These are phyloP conservation scores for Myotis planiceps DNA, from an alignment of 2,797 vertebrate species.

Conservation along the genomic window DNA sequence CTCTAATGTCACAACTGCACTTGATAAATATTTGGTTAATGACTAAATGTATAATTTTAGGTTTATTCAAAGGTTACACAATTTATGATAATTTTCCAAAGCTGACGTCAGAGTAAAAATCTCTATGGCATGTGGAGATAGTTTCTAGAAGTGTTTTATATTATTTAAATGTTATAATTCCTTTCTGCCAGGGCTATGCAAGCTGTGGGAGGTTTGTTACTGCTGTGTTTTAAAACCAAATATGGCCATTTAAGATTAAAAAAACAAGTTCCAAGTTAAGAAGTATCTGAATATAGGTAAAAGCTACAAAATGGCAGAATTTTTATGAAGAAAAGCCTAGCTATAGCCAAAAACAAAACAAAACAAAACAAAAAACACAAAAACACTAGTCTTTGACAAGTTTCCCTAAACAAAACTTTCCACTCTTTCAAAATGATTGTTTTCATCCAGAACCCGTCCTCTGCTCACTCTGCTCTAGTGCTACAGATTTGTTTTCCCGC, in stretches of 20 bases:
- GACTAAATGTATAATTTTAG: neutral
- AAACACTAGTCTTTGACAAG: neutral
- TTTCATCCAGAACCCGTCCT: neutral
- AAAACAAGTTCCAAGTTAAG: neutral
- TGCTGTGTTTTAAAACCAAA: neutral
- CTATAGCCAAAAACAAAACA: neutral
- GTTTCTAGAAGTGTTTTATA: neutral
- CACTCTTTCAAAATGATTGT: neutral
- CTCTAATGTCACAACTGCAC: neutral
- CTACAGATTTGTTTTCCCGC: neutral
- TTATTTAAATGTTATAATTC: neutral
- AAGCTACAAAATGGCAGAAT: neutral
- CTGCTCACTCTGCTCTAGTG: neutral
- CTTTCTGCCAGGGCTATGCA: neutral
- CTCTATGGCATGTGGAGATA: neutral
- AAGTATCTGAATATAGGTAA: neutral
- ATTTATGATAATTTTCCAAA: constrained; percentile 4
- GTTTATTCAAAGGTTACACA: neutral
- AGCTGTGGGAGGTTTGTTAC: neutral
- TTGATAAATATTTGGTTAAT: neutral
- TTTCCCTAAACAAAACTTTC: neutral
- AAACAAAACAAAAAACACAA: neutral
- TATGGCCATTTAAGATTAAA: neutral
- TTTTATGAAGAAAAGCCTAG: neutral
- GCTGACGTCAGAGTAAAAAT: neutral